A percentile compares a stretch with the other conserved stretches of the same genome.
Evolutionary conservation across 2,113 vertebrate genomes (phyloP).

Genomic region (Microcebus lehilahytsara): DNA sequence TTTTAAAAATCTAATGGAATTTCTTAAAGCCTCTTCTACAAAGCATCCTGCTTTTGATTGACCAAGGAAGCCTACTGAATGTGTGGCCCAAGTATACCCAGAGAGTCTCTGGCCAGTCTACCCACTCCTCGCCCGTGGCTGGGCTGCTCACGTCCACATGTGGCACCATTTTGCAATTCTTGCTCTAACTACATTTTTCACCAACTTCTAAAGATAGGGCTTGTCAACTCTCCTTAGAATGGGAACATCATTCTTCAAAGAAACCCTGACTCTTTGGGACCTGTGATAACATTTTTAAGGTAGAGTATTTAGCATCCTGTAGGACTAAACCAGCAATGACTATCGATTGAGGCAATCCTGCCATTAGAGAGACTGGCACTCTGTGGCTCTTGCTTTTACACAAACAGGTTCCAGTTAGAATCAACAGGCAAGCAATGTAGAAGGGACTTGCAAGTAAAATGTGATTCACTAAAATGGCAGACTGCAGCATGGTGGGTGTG

Average conservation of each 20-base stretch:
- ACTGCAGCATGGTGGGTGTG: too few species aligned
- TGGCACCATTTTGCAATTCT: not conserved
- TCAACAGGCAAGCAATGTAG: not conserved
- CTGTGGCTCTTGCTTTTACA: not conserved
- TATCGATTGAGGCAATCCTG: not conserved
- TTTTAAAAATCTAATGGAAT: not conserved
- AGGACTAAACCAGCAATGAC: not conserved
- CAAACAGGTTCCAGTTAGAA: not conserved
- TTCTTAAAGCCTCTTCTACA: not conserved
- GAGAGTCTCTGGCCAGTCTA: not conserved
- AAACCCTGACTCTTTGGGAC: not conserved
- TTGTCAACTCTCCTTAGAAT: not conserved
- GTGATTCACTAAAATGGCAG: not conserved
- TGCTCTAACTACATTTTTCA: not conserved
- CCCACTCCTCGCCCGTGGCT: not conserved
- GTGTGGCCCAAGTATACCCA: too few species aligned
- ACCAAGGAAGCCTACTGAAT: not conserved
- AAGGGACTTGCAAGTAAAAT: not conserved
- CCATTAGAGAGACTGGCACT: not conserved
- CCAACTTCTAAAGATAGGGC: not conserved
- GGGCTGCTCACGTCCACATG: accelerated
- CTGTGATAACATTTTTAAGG: not conserved
- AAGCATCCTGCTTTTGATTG: not conserved
- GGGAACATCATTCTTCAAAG: not conserved
- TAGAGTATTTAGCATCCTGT: too few species aligned